phyloP scores from a whole-genome alignment of 2,113 vertebrate species.

The Excalfactoria chinensis region DNA sequence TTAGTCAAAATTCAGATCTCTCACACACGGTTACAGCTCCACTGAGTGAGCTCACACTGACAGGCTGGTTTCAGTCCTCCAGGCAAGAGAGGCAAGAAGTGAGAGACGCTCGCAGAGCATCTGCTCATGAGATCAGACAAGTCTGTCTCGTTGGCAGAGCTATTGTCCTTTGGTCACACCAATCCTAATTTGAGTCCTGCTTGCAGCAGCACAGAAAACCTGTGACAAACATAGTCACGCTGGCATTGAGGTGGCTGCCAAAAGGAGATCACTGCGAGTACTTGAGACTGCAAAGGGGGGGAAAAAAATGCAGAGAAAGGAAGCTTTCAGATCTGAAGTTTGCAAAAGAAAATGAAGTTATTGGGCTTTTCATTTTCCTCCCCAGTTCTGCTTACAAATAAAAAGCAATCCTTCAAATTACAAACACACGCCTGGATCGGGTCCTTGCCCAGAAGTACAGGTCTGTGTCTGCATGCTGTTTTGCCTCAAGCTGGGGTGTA shows the following conservation, averaged over 20 bases:
- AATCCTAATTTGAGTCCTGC: constrained; percentile 67
- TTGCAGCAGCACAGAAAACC: constrained; percentile 61
- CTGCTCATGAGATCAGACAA: constrained; percentile 62
- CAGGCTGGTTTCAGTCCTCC: constrained; percentile 60
- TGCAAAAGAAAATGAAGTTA: too few relatives aligned
- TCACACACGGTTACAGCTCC: constrained; percentile 44
- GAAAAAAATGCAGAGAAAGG: neutral
- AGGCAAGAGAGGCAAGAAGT: constrained; percentile 64
- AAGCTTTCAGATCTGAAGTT: neutral
- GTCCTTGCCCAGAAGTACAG: constrained; percentile 25
- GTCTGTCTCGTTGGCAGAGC: constrained; percentile 71
- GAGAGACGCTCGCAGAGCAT: constrained; percentile 72
- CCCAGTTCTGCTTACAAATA: neutral
- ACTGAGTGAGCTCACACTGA: neutral
- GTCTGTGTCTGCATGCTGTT: constrained; percentile 1
- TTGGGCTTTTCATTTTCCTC: neutral
- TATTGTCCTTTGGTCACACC: constrained; percentile 72
- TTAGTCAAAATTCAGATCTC: constrained; percentile 9
- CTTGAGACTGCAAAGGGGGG: neutral
- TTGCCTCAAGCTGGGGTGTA: constrained; percentile 5
- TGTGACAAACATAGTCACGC: constrained; percentile 63
- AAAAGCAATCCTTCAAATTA: neutral
- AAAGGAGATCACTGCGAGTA: constrained; percentile 35
- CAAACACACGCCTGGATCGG: neutral
- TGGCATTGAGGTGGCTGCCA: constrained; percentile 56